Evolutionary conservation across 1,140 invertebrate species (phyloP), one percentile per base, ranked within the genome.

Genomic region (Caerostris extrusa): DNA sequence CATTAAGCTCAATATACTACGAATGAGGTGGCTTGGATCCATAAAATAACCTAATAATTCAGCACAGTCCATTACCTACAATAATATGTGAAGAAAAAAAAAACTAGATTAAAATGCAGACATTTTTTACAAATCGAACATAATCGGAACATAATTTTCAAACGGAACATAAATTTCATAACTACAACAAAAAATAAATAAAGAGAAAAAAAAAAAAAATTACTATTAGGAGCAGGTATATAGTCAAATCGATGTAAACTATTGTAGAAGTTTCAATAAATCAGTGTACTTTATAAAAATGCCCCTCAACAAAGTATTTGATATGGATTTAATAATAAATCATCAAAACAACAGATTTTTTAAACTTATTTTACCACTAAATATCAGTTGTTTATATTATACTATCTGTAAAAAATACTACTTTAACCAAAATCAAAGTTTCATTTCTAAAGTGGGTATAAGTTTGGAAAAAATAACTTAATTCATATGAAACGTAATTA

Each of bases 1-100:
- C 12, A 85, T 71, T 7, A 90, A 61, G 50, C 50, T 69, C 55
- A 94, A 61, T 10, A 94, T 60, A 12, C 17, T 94, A 34, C 90
- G 87, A 83, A 77, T 83, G 34, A 90, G 82, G 10, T 83, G 61
- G 14, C 67, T 97, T 81, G 98, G 96, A 71, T 97, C 97, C 96
- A 98, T 97, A 96, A 98, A 98, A 95, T 97, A 97, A 34, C 97
- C 98, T 93, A 98, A 96, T 8, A 97, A 96, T 95, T 97, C 97
- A 7, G 97, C 97, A 53, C 97, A 96, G 89, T 96, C 96, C 89
- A 97, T 95, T 82, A 97, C 95, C 97, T 97, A 87, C 53, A 95
- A 95, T 1, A n/a, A 83, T 7, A 83, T 7, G 14, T 56, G 2
- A 55, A 12, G 19, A 50, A 50, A 50, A 81, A 10, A 50, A 34